phyloP scores from a whole-genome alignment of 2,888 invertebrate genomes.

The Elysia crispata region DNA sequence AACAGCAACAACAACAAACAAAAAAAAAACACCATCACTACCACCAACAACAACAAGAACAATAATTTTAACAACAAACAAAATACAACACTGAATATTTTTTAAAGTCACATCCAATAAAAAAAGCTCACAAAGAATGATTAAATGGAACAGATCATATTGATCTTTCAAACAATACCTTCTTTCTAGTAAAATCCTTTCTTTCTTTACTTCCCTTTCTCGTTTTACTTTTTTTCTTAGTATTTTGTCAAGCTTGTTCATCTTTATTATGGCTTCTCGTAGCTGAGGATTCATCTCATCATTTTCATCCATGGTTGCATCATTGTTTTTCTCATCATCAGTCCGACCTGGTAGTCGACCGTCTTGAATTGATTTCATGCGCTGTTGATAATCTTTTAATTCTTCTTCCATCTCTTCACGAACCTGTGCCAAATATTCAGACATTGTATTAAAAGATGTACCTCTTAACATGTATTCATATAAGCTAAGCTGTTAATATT shows the following conservation, averaged over 20 bases:
- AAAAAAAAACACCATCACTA: too few relatives aligned
- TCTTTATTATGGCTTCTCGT: slow-evolving; percentile 72
- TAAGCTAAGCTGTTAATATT: too few relatives aligned
- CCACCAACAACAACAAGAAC: too few relatives aligned
- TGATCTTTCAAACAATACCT: slow-evolving; percentile 56
- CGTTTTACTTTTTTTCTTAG: slow-evolving; percentile 68
- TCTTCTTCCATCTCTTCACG: slow-evolving; percentile 73
- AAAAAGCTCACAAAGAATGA: too few relatives aligned
- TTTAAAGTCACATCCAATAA: too few relatives aligned
- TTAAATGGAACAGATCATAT: background rate
- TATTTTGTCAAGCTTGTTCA: slow-evolving; percentile 75
- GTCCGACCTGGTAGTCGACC: slow-evolving; percentile 33
- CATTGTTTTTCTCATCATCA: slow-evolving; percentile 6
- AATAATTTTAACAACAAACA: too few relatives aligned
- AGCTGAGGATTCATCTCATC: slow-evolving; percentile 72
- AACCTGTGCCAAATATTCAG: slow-evolving; percentile 35
- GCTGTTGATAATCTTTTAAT: slow-evolving; percentile 63
- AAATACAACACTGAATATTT: too few relatives aligned
- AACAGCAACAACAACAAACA: too few relatives aligned
- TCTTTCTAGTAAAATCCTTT: slow-evolving; percentile 71
- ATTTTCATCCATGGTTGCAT: slow-evolving; percentile 52
- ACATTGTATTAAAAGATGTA: background rate
- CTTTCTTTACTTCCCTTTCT: slow-evolving; percentile 74
- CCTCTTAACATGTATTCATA: background rate
- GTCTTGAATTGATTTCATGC: slow-evolving; percentile 60